Base-by-base conservation (phyloP, 2,797 vertebrate genomes). In the Dendrocincla fuliginosa region DNA sequence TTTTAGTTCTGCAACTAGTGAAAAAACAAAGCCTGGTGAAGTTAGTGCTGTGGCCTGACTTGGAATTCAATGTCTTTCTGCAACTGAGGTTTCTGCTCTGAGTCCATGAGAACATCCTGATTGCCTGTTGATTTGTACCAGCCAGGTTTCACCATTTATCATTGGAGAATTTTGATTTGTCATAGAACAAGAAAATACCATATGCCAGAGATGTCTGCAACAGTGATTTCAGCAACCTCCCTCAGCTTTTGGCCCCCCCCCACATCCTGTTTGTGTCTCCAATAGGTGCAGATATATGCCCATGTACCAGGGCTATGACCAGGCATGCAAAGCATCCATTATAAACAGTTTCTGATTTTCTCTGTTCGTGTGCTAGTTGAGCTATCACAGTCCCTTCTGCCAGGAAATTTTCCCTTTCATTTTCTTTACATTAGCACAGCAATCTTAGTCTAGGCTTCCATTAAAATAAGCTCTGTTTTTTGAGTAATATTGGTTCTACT, bases 271-370 rank as follows among this genome's bases (percentile, higher is more conserved):
- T 96, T 96, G 70, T 30, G 17, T 69, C 78, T 91, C 70, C 94
- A 95, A 89, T 86, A 76, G 55, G 87, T 73, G 81, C 83, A 95
- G 93, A 82, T 60, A 37, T 35, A 87, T 47, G 44, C 82, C 93
- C 6, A 35, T 41, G 68, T 18, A 79, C 52, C 76, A 82, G 74
- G 77, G 69, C 33, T 85, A 76, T 95, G 91, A 67, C 68, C 32
- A 50, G 41, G 78, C 69, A 89, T 94, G 89, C 42, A 37, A 33
- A 79, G 49, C 49, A 64, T 68, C 87, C 85, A 59, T 97, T 96
- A 96, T 55, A 85, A 86, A 41, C 63, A 67, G 57, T 27, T 93
- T 84, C 82, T 96, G 73, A 71, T 53, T 59, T 59, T 79, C 59
- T 95, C 37, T 35, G 49, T 52, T 93, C 73, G 5, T 68, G 28